phyloP scores from a whole-genome alignment of 2,888 invertebrate species.

The Lasioglossum marginatum region DNA sequence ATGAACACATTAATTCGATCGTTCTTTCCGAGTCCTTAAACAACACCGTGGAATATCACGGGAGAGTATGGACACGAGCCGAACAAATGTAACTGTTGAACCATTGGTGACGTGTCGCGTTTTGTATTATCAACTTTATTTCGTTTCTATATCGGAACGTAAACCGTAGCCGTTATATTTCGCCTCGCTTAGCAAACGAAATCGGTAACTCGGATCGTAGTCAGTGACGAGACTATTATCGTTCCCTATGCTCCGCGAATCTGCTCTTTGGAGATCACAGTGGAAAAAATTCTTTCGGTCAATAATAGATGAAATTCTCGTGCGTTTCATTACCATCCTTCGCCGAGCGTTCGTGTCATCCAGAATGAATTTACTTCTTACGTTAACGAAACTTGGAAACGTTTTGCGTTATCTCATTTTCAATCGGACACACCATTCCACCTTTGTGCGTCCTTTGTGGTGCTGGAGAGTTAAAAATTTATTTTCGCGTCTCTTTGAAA shows the following conservation, averaged over 20 bases:
- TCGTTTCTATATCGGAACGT: neutral
- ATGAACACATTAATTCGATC: slow-evolving; percentile 20
- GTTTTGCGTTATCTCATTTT: slow-evolving; percentile 2
- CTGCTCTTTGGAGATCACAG: neutral
- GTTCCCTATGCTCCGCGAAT: neutral
- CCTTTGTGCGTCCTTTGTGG: neutral
- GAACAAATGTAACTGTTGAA: slow-evolving; percentile 49
- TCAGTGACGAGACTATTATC: neutral
- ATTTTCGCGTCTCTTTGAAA: slow-evolving; percentile 28
- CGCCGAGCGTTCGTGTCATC: slow-evolving; percentile 13
- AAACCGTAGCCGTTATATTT: neutral
- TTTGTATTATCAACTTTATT: slow-evolving; percentile 40
- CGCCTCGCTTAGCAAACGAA: slow-evolving; percentile 13
- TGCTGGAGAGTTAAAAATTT: neutral
- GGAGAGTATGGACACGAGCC: slow-evolving; percentile 13
- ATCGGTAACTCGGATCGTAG: neutral
- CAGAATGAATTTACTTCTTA: slow-evolving; percentile 9
- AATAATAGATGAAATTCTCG: neutral
- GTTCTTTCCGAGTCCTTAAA: slow-evolving; percentile 21
- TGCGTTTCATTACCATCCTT: neutral
- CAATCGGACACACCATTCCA: too few species aligned
- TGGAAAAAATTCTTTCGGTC: neutral
- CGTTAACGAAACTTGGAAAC: slow-evolving; percentile 21
- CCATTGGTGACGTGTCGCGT: slow-evolving; percentile 56
- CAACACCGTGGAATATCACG: slow-evolving; percentile 24